phyloP scores from a whole-genome alignment of 1,140 invertebrate species.

The Steinernema khuongi region DNA sequence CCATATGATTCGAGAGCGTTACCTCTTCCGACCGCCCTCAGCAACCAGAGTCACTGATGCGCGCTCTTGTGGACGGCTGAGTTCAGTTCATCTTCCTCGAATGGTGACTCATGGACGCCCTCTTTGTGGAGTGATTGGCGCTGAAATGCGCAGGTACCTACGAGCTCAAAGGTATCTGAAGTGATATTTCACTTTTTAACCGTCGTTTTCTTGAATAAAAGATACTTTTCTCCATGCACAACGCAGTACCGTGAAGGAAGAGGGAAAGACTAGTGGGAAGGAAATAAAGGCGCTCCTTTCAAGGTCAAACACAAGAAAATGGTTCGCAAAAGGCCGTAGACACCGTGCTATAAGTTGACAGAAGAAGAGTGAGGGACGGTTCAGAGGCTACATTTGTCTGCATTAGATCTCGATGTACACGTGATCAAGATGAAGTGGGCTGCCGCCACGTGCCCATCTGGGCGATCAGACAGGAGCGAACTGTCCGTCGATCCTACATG shows the following conservation, averaged over 20 bases:
- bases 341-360: neutral
- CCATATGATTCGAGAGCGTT: too few species aligned
- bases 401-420: too few species aligned
- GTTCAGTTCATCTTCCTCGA: neutral
- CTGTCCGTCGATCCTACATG: neutral
- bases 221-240: neutral
- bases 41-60: too few species aligned
- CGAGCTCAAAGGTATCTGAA: too few species aligned
- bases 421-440: neutral
- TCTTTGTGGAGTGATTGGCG: neutral
- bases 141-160: neutral
- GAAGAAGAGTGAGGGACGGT: too few species aligned
- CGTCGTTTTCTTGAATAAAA: too few species aligned
- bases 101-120: neutral
- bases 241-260: neutral
- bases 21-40: too few species aligned
- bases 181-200: too few species aligned
- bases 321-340: neutral
- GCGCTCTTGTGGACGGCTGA: too few species aligned
- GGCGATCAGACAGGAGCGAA: neutral
- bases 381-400: too few species aligned
- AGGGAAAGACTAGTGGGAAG: neutral
- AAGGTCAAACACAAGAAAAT: constrained; percentile 1
- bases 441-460: neutral
- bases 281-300: neutral